Evolutionary conservation across 2,113 vertebrate genomes (phyloP).

Genomic region (Ranitomeya variabilis): DNA sequence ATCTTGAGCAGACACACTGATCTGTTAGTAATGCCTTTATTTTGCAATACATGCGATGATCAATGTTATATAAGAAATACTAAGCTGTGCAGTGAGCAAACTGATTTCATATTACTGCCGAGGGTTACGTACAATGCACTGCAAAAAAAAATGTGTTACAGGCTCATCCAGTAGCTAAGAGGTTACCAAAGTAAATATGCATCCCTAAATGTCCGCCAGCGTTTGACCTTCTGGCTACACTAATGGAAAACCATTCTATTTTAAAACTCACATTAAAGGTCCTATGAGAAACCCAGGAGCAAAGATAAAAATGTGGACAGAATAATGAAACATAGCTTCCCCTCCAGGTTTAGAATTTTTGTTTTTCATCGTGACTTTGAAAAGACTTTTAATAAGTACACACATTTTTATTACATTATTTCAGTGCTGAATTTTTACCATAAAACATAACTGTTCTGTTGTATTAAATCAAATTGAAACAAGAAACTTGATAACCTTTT

Average conservation of each 20-base stretch:
- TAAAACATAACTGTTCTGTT: background rate
- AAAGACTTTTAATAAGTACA: background rate
- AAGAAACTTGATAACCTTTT: background rate
- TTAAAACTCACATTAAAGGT: conserved; percentile 40
- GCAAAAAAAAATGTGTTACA: conserved; percentile 49
- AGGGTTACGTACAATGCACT: conserved; percentile 29
- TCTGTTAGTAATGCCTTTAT: conserved; percentile 56
- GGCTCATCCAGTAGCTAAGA: conserved; percentile 49
- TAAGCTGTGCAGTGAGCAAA: conserved; percentile 53
- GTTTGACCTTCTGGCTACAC: conserved; percentile 25
- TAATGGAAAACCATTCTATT: conserved; percentile 40
- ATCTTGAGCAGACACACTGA: conserved; percentile 51
- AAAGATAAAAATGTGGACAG: conserved; percentile 3
- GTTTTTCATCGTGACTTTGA: background rate
- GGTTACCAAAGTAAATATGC: conserved; percentile 53
- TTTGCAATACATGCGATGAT: conserved; percentile 54
- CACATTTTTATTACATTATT: background rate
- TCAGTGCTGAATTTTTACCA: background rate
- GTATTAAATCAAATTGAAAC: background rate
- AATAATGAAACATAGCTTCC: conserved; percentile 15
- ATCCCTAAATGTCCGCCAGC: conserved; percentile 30
- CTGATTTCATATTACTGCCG: conserved; percentile 44
- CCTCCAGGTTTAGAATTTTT: background rate
- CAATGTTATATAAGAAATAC: conserved; percentile 51
- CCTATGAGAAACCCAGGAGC: conserved; percentile 23